phyloP scores from a whole-genome alignment of 2,113 vertebrate genomes.

The Pandion haliaetus region DNA sequence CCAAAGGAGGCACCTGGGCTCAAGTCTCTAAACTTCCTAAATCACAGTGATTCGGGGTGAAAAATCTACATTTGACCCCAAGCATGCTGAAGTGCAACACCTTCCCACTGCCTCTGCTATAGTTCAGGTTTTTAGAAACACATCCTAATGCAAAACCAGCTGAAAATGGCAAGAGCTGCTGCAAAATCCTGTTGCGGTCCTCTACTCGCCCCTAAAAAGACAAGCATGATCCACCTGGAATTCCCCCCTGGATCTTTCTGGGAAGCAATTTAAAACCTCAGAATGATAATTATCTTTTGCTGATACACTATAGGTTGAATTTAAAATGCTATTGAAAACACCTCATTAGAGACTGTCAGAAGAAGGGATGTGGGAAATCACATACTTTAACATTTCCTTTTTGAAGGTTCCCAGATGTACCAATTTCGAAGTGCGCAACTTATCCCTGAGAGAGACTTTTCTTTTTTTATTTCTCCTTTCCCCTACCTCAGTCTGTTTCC shows the following conservation, averaged over 20 bases:
- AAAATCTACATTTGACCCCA: background rate
- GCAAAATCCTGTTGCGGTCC: background rate
- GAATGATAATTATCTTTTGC: constrained; percentile 29
- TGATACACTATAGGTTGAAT: background rate
- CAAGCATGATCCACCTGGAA: background rate
- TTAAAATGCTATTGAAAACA: constrained; percentile 22
- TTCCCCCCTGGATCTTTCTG: background rate
- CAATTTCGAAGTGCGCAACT: background rate
- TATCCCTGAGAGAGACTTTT: background rate
- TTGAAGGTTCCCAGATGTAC: background rate
- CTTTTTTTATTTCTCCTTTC: background rate
- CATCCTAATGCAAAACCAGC: background rate
- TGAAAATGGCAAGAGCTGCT: background rate
- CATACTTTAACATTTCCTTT: background rate
- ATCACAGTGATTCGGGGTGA: background rate
- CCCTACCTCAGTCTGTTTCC: background rate
- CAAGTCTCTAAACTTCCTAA: background rate
- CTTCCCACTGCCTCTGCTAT: background rate
- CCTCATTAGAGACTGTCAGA: background rate
- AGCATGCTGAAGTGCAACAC: background rate
- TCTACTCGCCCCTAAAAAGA: background rate
- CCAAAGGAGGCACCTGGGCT: background rate
- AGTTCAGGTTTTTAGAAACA: background rate
- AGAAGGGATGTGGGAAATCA: constrained; percentile 23
- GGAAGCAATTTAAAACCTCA: constrained; percentile 27